phyloP scores from a whole-genome alignment of 1,140 invertebrate genomes.

The Drosophila parabipectinata region DNA sequence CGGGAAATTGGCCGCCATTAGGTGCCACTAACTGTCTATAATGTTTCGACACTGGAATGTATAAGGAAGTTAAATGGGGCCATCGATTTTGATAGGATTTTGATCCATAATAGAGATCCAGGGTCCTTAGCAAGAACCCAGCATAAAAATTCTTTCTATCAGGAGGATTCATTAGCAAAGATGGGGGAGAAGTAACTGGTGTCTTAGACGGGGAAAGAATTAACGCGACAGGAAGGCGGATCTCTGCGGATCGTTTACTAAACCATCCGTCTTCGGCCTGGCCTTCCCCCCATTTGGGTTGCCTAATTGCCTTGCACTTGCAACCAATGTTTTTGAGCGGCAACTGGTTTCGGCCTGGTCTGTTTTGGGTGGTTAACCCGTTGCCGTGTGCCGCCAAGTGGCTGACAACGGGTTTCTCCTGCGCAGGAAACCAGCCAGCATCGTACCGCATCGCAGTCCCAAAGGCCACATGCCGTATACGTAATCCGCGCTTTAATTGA shows the following conservation, averaged over 20 bases:
- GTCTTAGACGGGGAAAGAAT: background rate
- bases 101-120: background rate
- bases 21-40: background rate
- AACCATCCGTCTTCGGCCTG: background rate
- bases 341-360: constrained; percentile 50
- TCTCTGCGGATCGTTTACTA: background rate
- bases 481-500: constrained; percentile 75
- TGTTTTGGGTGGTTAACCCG: constrained; percentile 67
- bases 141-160: background rate
- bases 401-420: constrained; percentile 61
- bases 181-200: too few relatives aligned
- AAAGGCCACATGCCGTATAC: constrained; percentile 63
- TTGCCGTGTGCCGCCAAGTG: constrained; percentile 7
- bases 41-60: background rate
- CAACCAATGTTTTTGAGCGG: constrained; percentile 31
- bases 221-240: background rate
- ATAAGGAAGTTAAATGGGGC: background rate
- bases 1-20: background rate
- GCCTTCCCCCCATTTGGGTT: constrained; percentile 1
- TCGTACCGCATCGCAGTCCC: background rate
- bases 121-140: background rate
- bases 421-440: constrained; percentile 46
- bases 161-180: too few relatives aligned
- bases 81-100: background rate
- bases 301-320: constrained; percentile 73